Base-by-base conservation (phyloP, 2,888 invertebrate genomes). In the Drosophila anomalata region DNA sequence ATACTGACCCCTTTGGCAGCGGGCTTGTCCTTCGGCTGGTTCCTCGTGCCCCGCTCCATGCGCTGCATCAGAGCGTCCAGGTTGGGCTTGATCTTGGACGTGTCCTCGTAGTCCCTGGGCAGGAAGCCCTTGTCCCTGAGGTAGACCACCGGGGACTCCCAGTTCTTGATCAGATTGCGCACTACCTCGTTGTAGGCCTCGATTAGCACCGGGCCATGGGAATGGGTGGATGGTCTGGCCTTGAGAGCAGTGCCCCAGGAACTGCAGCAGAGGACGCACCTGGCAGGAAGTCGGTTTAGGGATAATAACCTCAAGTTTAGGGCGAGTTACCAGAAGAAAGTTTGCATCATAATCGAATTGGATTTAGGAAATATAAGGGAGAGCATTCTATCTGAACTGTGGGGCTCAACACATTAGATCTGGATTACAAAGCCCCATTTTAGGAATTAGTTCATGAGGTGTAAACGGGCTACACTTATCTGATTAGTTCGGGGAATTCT, bases 131-230 rank as follows among this genome's bases (percentile, higher is more conserved):
- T 44, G 4, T 65, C 54, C 0, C 62, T 61, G 11, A 83, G 29
- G 46, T 76, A 85, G 0, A 72, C 61, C 17, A 83, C 82, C 0
- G 87, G 83, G 0, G 76, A 71, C 39, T 83, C 82, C 87, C 88
- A 83, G 29, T 67, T 78, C 56, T 61, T 73, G 12, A 87, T 86
- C 29, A 87, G 41, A 36, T 77, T 65, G 0, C 62, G 58, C 14
- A 83, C 73, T 41, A 87, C 58, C 12, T 50, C 61, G 57, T 78
- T 74, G 33, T 75, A 83, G 1, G 72, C 57, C 2, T 46, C 41
- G 1, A 51, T 46, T 3, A 73, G 46, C 6, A 58, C 70, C n/a
- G 22, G 9, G 3, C 2, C 7, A 9, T 12, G 36, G n/a, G 36
- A 2, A n/a, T 14, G 14, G 1, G 12, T 33, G 5, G 12, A 12